Base-by-base conservation (phyloP, 2,113 vertebrate genomes). In the Patagioenas fasciata region DNA sequence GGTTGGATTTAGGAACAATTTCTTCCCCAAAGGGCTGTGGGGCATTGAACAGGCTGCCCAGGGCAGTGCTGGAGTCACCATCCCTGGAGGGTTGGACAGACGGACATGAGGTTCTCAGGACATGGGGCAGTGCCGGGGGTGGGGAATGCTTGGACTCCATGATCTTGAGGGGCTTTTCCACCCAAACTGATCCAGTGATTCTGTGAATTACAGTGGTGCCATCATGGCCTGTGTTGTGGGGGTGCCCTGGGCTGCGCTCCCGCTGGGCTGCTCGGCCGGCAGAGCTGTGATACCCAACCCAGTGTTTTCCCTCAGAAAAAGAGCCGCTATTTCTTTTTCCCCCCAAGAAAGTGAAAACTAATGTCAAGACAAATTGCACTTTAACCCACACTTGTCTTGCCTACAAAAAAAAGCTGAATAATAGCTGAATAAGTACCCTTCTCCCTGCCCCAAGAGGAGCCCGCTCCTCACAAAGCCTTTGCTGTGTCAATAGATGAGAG, bases 171-270 rank as follows among this genome's bases (percentile, higher is more conserved):
- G 42, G 15, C 42, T 44, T 44, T 44, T 44, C 42, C 42, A 44
- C 17, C 42, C 42, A 44, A 44, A 44, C 3, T 42, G 42, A 15
- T 16, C 6, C 42, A 16, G 42, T 44, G 42, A 44, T 44, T 44
- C 16, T 44, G 6, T 44, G 42, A 44, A 44, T 44, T 44, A 1
- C 23, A 3, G 73, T 0, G 44, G 7, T 47, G 69, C 18, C 6
- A 1, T 1, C 1, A 0, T 4, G 32, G 40, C 11, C 12, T 4
- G 34, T 3, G 32, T 3, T 4, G n/a, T 9, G 42, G 9, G 3
- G 56, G 13, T 48, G 75, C 50, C 80, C 65, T 47, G 50, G 31
- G 26, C 6, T 80, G 6, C 8, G 2, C 5, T 38, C 32, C 11
- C 3, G 5, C 14, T 1, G 13, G 36, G 62, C 20, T 50, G 51